Evolutionary conservation across 2,888 invertebrate species (phyloP).

Genomic region (Altica lythri): DNA sequence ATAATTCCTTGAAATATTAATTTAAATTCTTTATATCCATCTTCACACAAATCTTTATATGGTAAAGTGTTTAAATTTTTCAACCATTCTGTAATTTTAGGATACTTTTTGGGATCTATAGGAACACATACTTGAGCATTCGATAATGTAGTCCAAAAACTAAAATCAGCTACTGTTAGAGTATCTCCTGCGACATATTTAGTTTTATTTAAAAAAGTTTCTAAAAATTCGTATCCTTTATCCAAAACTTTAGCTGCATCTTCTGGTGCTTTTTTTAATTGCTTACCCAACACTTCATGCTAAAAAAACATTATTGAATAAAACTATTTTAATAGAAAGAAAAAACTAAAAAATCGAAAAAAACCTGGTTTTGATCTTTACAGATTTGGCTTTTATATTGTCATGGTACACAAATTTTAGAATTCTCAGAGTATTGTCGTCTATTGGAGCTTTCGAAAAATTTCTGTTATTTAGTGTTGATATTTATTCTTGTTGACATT

Average conservation of each 20-base stretch:
- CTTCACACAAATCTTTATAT: background rate
- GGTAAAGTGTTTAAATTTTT: background rate
- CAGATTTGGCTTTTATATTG: too few species aligned
- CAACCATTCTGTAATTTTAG: background rate
- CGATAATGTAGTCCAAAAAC: slow-evolving; percentile 3
- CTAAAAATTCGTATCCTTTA: slow-evolving; percentile 6
- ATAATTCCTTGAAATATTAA: too few species aligned
- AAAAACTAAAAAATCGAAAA: too few species aligned
- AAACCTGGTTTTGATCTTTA: too few species aligned
- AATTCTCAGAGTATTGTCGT: too few species aligned
- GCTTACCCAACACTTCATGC: background rate
- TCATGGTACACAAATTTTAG: too few species aligned
- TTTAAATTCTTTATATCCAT: background rate
- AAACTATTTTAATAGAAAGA: background rate
- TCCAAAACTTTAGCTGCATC: background rate
- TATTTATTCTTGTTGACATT: too few species aligned
- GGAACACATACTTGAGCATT: background rate
- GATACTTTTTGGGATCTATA: background rate
- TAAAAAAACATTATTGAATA: background rate
- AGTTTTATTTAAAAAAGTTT: background rate
- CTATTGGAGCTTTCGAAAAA: too few species aligned
- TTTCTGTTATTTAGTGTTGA: too few species aligned
- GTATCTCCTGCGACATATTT: background rate
- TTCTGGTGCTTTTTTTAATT: background rate
- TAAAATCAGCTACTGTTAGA: slow-evolving; percentile 5